phyloP scores from a whole-genome alignment of 2,113 vertebrate species.

The Aspiorhynchus laticeps region DNA sequence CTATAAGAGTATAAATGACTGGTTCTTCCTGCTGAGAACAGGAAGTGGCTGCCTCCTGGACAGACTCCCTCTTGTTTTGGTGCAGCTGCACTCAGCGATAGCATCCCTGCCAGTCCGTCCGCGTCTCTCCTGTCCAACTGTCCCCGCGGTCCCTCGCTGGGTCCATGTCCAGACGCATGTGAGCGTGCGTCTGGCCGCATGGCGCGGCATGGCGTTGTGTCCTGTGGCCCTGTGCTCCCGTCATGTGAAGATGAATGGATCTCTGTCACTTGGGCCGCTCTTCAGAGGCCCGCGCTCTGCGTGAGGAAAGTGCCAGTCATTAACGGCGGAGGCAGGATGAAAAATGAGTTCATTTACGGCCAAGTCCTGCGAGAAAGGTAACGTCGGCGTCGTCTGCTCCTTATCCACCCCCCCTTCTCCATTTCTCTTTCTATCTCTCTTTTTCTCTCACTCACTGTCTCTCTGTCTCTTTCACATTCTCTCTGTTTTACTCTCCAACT shows the following conservation, averaged over 20 bases:
- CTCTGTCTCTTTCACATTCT: background rate
- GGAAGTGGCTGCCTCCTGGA: slow-evolving; percentile 13
- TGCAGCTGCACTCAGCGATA: background rate
- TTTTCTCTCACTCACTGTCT: slow-evolving; percentile 11
- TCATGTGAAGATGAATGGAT: slow-evolving; percentile 79
- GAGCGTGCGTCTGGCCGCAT: slow-evolving; percentile 7
- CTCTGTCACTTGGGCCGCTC: slow-evolving; percentile 76
- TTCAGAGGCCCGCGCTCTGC: slow-evolving; percentile 76
- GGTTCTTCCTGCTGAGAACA: background rate
- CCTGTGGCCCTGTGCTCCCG: slow-evolving; percentile 56
- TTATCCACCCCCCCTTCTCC: slow-evolving; percentile 4
- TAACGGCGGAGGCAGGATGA: slow-evolving; percentile 80
- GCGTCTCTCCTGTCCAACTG: slow-evolving; percentile 32
- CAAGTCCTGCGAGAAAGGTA: slow-evolving; percentile 80
- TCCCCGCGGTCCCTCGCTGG: background rate
- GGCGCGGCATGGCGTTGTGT: slow-evolving; percentile 33
- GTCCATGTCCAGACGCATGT: slow-evolving; percentile 36
- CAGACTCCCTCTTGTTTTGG: slow-evolving; percentile 12
- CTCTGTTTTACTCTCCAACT: slow-evolving; percentile 22
- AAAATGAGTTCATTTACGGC: slow-evolving; percentile 85
- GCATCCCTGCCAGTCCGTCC: slow-evolving; percentile 19
- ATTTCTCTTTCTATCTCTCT: slow-evolving; percentile 6
- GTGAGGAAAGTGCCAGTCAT: slow-evolving; percentile 84
- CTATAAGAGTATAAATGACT: background rate
- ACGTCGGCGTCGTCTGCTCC: slow-evolving; percentile 66